Base-by-base conservation (phyloP, 2,113 vertebrate genomes). In the Apodemus sylvaticus region DNA sequence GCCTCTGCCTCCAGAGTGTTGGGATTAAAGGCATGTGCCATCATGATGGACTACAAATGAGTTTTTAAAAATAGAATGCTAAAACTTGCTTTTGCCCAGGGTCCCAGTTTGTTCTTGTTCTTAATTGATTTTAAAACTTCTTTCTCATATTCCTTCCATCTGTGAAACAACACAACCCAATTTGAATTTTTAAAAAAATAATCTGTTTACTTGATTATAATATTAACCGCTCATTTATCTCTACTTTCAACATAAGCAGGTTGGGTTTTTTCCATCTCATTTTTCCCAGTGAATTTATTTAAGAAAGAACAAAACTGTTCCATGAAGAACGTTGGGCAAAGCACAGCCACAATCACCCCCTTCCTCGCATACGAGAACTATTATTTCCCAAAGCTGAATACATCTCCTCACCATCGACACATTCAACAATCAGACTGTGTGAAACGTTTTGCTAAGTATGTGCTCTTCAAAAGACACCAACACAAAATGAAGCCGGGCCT, bases 311-410 rank as follows among this genome's bases (percentile, higher is more conserved):
- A 88, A 88, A 98, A 94, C 90, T 74, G 64, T 78, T 58, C 74
- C 76, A 95, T 60, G 42, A 17, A 90, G 74, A 73, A 53, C 76
- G 92, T 96, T 20, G 76, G 91, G 91, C 91, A 71, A 94, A 89
- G 76, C 76, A 81, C 31, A 96, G 53, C 81, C 3, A 31, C 5
- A 48, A 29, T 66, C 64, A 5, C 16, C 45, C 53, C 20, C 60
- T 76, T 60, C 36, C 22, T 66, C 20, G 62, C 7, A 66, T 19
- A 82, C 31, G 60, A 78, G 31, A 82, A 97, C 91, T 58, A 96
- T 58, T 79, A 89, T 93, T 94, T 95, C 78, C 95, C 88, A 97
- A 96, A 97, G 93, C 9, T 90, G 73, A 89, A 95, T 94, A 93
- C 96, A 96, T 87, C 55, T 42, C 64, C 42, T 96, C 94, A 96